Evolutionary conservation across 2,797 vertebrate species (phyloP).

Genomic region (Pseudocheirus occidentalis): DNA sequence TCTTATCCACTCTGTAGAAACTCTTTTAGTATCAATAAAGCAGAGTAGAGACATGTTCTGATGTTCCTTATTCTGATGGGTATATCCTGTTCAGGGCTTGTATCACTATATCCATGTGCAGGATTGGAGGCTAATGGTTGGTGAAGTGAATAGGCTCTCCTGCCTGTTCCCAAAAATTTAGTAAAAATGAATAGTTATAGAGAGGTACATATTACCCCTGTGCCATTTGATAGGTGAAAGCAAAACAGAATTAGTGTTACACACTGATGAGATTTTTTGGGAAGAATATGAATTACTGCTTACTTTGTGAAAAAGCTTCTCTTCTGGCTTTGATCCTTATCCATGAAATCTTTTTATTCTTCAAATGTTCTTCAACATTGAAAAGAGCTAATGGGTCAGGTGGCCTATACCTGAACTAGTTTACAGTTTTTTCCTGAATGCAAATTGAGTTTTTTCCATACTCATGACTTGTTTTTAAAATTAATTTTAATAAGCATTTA

Average conservation of each 20-base stretch:
- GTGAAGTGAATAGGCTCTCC: neutral
- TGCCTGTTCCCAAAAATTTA: neutral
- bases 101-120: neutral
- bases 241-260: neutral
- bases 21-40: neutral
- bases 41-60: neutral
- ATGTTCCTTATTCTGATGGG: neutral
- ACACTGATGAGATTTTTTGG: neutral
- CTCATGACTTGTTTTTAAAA: neutral
- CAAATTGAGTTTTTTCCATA: neutral
- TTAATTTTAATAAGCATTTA: neutral
- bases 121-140: neutral
- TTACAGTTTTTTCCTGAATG: neutral
- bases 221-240: neutral
- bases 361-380: neutral
- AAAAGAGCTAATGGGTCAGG: neutral
- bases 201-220: neutral
- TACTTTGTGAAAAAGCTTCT: neutral
- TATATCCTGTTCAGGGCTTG: neutral
- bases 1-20: neutral
- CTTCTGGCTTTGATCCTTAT: neutral
- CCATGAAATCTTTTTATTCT: neutral
- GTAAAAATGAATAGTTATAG: neutral
- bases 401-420: neutral
- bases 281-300: neutral